Base-by-base conservation (phyloP, 1,140 invertebrate genomes). In the Ganaspis sp. region DNA sequence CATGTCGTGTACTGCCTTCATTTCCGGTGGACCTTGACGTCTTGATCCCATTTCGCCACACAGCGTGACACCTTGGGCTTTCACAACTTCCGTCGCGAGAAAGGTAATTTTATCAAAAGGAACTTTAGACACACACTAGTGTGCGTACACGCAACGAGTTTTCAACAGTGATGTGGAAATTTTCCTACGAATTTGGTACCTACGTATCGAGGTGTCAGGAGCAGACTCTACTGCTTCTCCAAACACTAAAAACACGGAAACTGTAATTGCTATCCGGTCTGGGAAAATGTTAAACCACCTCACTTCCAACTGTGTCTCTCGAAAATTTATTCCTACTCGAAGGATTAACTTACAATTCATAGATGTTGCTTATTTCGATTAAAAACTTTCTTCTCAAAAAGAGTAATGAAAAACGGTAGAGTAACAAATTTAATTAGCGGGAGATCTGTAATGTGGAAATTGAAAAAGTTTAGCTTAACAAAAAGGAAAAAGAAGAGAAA, bases 241-340 rank as follows among this genome's bases (percentile, higher is more conserved):
- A 80, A 75, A 79, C 78, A 77, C 69, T 75, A 80, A 76, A 83
- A 86, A 86, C 84, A 84, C 74, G 81, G 82, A 83, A 86, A 85
- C 83, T 85, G 83, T 86, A 87, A 88, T 88, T 88, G 87, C 81
- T 77, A 74, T 64, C 58, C 58, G 23, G 58, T 64, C 26, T n/a
- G 23, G 12, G 58, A 64, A 58, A 64, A 64, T 64, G 58, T 8
- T 64, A 26, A 64, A 34, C 23, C 58, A 29, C n/a, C 23, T 15
- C 21, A 12, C 23, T 64, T 64, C 23, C 23, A 29, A 64, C 58
- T 64, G 12, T 12, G 11, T 29, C 21, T n/a, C 23, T 64, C 23
- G 23, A 4, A 26, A 64, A 64, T 64, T 64, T 64, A 64, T 64
- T n/a, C 11, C 23, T 64, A n/a, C 6, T 64, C 23, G 58, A n/a